A percentile compares a stretch with the other conserved stretches of the same genome.
Conservation (phyloP, 2,797 vertebrate species). For the Enteromius anoplus region DNA sequence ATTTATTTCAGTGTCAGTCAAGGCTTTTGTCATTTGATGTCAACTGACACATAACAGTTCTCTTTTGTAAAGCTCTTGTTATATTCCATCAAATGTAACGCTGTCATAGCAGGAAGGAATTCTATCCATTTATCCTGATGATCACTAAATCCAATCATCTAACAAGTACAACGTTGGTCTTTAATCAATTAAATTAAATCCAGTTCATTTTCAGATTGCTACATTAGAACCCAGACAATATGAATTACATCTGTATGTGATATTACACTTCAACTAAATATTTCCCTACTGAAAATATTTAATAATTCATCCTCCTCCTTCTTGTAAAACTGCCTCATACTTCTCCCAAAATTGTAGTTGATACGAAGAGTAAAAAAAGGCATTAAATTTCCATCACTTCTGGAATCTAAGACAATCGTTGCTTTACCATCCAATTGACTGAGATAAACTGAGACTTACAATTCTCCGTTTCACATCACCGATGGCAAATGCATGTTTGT, state of each 20-base stretch:
- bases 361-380: conserved; percentile 69
- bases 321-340: conserved; percentile 58
- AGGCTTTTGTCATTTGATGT: conserved; percentile 43
- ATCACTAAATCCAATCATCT: neutral
- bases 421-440: conserved; percentile 66
- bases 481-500: conserved; percentile 63
- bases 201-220: neutral
- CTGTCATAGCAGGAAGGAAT: neutral
- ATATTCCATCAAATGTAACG: neutral
- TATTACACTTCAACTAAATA: conserved; percentile 76
- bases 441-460: conserved; percentile 61
- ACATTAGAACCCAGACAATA: conserved; percentile 29
- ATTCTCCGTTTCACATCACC: conserved; percentile 67
- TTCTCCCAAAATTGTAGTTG: conserved; percentile 71
- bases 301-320: conserved; percentile 76
- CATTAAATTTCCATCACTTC: conserved; percentile 70
- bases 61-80: conserved; percentile 43
- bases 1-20: conserved; percentile 38
- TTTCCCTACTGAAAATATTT: conserved; percentile 72
- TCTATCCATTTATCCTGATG: neutral
- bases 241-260: conserved; percentile 54
- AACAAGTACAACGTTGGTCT: neutral
- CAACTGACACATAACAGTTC: conserved; percentile 36
- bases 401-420: conserved; percentile 77
- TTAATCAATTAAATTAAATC: conserved; percentile 11